Base-by-base conservation (phyloP, 2,888 invertebrate genomes). In the Acleris literana region DNA sequence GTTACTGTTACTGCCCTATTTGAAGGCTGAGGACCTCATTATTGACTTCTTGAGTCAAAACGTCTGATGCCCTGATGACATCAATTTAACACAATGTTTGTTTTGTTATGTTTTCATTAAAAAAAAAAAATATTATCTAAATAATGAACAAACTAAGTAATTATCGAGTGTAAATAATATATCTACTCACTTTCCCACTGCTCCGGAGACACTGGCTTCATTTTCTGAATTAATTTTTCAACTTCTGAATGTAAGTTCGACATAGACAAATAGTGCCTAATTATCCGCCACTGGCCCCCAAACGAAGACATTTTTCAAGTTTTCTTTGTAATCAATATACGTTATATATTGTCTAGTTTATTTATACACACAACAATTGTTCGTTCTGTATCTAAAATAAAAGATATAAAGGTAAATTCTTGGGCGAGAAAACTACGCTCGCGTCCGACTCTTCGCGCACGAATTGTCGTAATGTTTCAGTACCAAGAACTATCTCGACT, bases 151-250 rank as follows among this genome's bases (percentile, higher is more conserved):
- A 17, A 46, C 4, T n/a, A 46, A n/a, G 17, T 46, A 39, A 3
- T 13, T 13, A 39, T 39, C 9, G 5, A 1, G 46, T 6, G 5
- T 7, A 46, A 46, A n/a, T 46, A 39, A 58, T 53, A n/a, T 44
- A 43, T 25, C 1, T 71, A 86, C 92, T 85, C 74, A 92, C 92
- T 84, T 67, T 90, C 90, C 90, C 91, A 91, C 73, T 89, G 90
- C 53, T 87, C 88, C 0, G 90, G 86, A 1, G 86, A 74, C 0
- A 79, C 80, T 5, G 88, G 87, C 65, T 85, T 86, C 16, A 89
- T 71, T 74, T 85, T 87, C 71, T 86, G 89, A 55, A 88, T 75
- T 68, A 91, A 73, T 75, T 89, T 90, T 52, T 92, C 91, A 9
- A 88, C 82, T 75, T 92, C 92, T 0, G 84, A 63, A 56, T 87